Conservation (phyloP, 2,113 vertebrate genomes). For the Capreolus pygargus region DNA sequence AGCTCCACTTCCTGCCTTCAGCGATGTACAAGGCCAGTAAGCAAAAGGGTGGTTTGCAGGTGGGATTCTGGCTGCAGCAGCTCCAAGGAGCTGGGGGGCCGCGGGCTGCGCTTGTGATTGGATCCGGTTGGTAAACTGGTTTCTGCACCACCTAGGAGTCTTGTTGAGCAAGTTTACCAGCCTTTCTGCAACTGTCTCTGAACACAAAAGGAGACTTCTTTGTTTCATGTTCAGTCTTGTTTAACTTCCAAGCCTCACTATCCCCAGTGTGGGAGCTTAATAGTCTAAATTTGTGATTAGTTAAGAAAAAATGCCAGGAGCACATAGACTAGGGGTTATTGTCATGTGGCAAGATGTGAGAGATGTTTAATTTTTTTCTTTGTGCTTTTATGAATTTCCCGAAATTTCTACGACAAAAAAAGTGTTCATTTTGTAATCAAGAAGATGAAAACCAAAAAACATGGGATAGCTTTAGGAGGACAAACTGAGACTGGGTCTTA, state of each 20-base stretch:
- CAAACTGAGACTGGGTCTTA: background rate
- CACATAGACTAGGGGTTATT: background rate
- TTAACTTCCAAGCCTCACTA: background rate
- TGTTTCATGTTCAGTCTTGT: slow-evolving; percentile 57
- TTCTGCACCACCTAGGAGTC: background rate
- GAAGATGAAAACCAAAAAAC: background rate
- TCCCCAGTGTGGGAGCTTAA: background rate
- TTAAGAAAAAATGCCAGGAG: background rate
- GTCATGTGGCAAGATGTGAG: background rate
- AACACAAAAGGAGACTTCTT: background rate
- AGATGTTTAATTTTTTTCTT: background rate
- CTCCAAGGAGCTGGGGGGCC: background rate
- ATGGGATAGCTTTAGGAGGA: background rate
- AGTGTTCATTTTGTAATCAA: background rate
- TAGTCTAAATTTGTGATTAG: background rate
- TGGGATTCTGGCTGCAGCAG: background rate
- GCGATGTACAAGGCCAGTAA: slow-evolving; percentile 28
- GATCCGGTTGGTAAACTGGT: background rate
- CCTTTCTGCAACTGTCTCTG: slow-evolving; percentile 14
- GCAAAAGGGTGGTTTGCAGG: background rate
- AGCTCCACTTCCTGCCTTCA: slow-evolving; percentile 46
- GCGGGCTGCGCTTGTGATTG: background rate
- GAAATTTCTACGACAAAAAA: background rate
- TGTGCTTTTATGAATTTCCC: background rate
- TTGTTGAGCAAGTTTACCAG: slow-evolving; percentile 36